A percentile compares a stretch with the other conserved stretches of the same genome.
Evolutionary conservation across 2,797 vertebrate species (phyloP).

Genomic region (Astyanax mexicanus): DNA sequence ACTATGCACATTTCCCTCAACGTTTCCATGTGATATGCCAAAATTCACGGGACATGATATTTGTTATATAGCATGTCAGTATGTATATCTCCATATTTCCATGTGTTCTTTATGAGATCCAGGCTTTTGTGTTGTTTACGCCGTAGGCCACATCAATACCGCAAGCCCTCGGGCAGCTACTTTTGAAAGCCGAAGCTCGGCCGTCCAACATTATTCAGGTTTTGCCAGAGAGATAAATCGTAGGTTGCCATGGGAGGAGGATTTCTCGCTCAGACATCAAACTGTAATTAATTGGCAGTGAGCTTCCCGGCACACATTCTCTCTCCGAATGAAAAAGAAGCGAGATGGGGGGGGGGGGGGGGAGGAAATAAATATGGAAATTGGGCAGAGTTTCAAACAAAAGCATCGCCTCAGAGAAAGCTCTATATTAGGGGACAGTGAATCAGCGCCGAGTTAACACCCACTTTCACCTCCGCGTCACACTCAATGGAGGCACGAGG

Average conservation of each 20-base stretch:
- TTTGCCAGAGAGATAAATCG: constrained; percentile 19
- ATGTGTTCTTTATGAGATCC: neutral
- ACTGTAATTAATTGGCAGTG: constrained; percentile 38
- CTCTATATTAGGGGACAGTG: constrained; percentile 18
- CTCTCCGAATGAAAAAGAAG: constrained; percentile 1
- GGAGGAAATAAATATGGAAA: constrained; percentile 10
- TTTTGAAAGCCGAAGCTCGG: neutral
- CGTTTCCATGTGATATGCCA: no score
- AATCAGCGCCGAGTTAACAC: neutral
- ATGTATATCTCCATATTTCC: no score
- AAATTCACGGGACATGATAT: no score
- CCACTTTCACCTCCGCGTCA: constrained; percentile 16
- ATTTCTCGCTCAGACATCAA: constrained; percentile 19
- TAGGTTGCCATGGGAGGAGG: constrained; percentile 39
- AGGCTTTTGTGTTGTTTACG: neutral
- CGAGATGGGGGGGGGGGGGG: neutral
- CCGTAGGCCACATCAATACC: neutral
- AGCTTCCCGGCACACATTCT: constrained; percentile 4
- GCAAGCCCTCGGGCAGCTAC: neutral
- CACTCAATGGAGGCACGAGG: neutral
- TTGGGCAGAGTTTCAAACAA: constrained; percentile 13
- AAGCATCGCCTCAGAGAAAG: neutral
- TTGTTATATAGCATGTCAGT: no score
- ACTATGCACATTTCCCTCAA: no score
- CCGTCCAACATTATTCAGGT: constrained; percentile 1